Evolutionary conservation across 2,113 vertebrate genomes (phyloP), one percentile per base, ranked within the genome.

Genomic region (Daphoenositta chrysoptera): DNA sequence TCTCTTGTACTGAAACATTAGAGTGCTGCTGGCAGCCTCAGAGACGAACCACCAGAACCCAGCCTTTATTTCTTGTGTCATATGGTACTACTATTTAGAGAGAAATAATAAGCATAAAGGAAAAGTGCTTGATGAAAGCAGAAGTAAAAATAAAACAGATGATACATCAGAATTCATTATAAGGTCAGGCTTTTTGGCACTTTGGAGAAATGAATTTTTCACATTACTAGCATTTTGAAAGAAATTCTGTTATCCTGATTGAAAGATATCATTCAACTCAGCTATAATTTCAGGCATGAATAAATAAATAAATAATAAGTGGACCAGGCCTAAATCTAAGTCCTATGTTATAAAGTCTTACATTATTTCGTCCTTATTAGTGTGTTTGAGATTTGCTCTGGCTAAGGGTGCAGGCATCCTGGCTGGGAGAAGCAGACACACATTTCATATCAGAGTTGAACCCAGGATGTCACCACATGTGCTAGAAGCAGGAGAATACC

Each of bases 71-170:
- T 78, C 83, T 83, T 71, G 40, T 71, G 58, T 92, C 69, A 88
- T 79, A 70, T 87, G 76, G 47, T 78, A 58, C 53, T 57, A 83
- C 76, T 92, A 92, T 94, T 93, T 96, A 93, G 57, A 96, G 90
- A 90, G 10, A 35, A 96, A 90, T 66, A 31, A 96, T 87, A 91
- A 92, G 31, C n/a, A 84, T 63, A 93, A 94, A 72, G 42, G 16
- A 87, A 94, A 87, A 93, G 30, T 39, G 54, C 75, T 92, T 93
- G 65, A 93, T 88, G 71, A 90, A 87, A 94, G 69, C 68, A 87
- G 40, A 89, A 93, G 65, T 78, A 96, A 96, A 97, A 96, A 93
- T 93, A 96, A 96, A 95, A 80, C 9, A 0, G 2, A 93, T 90
- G 88, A 92, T 89, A 19, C 77, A 90, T 90, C 79, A 71, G 31